A percentile compares a stretch with the other conserved stretches of the same genome.
Evolutionary conservation across 1,140 invertebrate genomes (phyloP).

Genomic region (Trachelipus rathkii): DNA sequence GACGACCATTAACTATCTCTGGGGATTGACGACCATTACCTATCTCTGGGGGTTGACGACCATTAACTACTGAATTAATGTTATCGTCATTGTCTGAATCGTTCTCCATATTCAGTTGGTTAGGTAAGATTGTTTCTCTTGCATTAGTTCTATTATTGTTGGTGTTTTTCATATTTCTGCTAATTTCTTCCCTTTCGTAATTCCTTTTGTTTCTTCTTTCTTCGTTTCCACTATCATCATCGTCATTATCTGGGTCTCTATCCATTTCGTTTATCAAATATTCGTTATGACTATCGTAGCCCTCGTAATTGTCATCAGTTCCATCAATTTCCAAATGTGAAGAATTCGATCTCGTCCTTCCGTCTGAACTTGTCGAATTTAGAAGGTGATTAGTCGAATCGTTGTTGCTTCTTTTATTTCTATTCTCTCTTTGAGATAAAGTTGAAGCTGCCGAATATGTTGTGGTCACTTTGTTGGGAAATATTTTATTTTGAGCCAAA

Average conservation of each 20-base stretch:
- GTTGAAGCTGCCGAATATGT: not conserved
- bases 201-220: too few species aligned
- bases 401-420: not conserved
- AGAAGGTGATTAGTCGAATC: not conserved
- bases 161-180: too few species aligned
- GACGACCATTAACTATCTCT: not conserved
- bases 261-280: not conserved
- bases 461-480: not conserved
- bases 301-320: not conserved
- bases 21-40: not conserved
- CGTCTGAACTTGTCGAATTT: not conserved
- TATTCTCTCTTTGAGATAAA: not conserved
- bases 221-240: too few species aligned
- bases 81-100: too few species aligned
- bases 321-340: not conserved
- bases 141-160: too few species aligned
- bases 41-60: too few species aligned
- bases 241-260: too few species aligned
- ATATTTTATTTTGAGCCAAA: not conserved
- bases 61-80: too few species aligned
- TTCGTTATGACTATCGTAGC: not conserved
- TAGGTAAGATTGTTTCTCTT: too few species aligned
- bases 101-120: too few species aligned
- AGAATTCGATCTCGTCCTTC: not conserved
- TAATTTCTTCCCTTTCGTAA: too few species aligned